Conservation (phyloP, 2,888 invertebrate species). For the Kuschelorhynchus macadamiae region DNA sequence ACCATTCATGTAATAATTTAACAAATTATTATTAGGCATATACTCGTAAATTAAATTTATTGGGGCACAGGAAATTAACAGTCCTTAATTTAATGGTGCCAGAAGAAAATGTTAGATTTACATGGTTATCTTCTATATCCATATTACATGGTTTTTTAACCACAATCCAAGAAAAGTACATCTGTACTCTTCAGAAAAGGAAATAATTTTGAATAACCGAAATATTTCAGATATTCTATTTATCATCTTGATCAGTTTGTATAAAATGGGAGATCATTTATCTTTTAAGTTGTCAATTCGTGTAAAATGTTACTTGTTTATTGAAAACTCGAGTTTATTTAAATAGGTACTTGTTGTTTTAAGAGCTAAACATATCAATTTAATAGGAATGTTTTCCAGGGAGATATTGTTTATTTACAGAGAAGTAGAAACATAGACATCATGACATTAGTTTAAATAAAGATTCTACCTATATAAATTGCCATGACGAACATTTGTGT, state of each 20-base stretch:
- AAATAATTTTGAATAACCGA: too few species aligned
- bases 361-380: constrained; percentile 37
- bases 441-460: constrained; percentile 38
- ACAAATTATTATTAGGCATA: too few species aligned
- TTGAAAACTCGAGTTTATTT: constrained; percentile 31
- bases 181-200: too few species aligned
- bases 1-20: too few species aligned
- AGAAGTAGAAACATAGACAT: constrained; percentile 21
- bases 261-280: constrained; percentile 10
- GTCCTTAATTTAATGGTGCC: too few species aligned
- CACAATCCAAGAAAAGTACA: too few species aligned
- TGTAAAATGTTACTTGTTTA: constrained; percentile 33
- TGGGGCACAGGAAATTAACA: too few species aligned
- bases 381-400: constrained; percentile 34
- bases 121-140: too few species aligned
- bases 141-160: too few species aligned
- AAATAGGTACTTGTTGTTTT: constrained; percentile 37
- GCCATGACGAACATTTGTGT: constrained; percentile 13
- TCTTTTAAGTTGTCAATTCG: constrained; percentile 12
- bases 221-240: too few species aligned
- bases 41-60: too few species aligned
- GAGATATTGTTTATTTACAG: constrained; percentile 33
- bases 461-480: constrained; percentile 27
- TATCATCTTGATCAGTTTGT: constrained; percentile 1
- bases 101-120: too few species aligned